Conservation (phyloP, 2,888 invertebrate species). For the Megaustenia siamemsis region DNA sequence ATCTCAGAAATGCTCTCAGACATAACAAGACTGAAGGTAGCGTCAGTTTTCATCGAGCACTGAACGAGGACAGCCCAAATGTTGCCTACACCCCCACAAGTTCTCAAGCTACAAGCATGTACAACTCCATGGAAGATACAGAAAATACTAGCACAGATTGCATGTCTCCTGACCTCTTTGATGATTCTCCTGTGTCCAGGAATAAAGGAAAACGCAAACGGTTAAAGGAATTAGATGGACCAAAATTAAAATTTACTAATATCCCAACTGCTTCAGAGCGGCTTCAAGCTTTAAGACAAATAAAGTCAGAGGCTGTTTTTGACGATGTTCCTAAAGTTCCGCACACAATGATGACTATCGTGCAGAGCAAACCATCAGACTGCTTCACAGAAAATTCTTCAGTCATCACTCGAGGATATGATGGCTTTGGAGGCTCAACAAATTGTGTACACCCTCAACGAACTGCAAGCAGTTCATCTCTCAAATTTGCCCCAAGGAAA, state of each 20-base stretch:
- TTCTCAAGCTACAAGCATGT: neutral
- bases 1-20: slow-evolving; percentile 60
- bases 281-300: slow-evolving; percentile 39
- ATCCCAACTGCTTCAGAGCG: slow-evolving; percentile 63
- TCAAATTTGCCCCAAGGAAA: neutral
- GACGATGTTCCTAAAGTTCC: slow-evolving; percentile 43
- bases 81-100: slow-evolving; percentile 62
- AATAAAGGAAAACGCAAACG: neutral
- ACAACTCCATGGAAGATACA: neutral
- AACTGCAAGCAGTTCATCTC: slow-evolving; percentile 37
- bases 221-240: slow-evolving; percentile 1
- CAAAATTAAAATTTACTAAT: slow-evolving; percentile 65
- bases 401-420: slow-evolving; percentile 68
- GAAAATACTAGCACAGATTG: neutral
- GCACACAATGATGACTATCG: slow-evolving; percentile 65
- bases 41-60: slow-evolving; percentile 65
- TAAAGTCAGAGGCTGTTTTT: neutral
- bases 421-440: slow-evolving; percentile 74
- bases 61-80: slow-evolving; percentile 64
- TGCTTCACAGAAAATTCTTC: slow-evolving; percentile 58
- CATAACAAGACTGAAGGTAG: slow-evolving; percentile 62
- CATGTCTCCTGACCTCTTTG: slow-evolving; percentile 56
- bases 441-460: slow-evolving; percentile 65
- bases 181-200: slow-evolving; percentile 51
- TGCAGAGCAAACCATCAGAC: slow-evolving; percentile 63